A percentile compares a stretch with the other conserved stretches of the same genome.
phyloP scores from a whole-genome alignment of 2,797 vertebrate genomes.

The Sebastes taczanowskii region DNA sequence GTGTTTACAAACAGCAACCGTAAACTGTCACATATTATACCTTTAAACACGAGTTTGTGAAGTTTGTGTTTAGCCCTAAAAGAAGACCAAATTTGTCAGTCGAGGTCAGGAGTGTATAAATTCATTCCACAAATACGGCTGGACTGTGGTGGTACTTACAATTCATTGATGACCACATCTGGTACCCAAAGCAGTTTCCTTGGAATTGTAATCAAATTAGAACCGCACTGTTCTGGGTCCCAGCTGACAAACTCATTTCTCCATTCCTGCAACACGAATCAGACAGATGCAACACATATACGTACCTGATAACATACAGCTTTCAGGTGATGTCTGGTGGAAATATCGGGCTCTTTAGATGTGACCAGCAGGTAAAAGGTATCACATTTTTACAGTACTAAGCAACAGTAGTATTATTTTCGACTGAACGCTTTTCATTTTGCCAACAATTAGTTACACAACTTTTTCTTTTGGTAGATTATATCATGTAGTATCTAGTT shows the following conservation, averaged over 20 bases:
- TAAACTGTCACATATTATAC: too few relatives aligned
- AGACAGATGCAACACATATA: background rate
- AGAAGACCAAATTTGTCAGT: background rate
- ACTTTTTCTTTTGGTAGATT: background rate
- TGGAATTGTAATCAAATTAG: conserved; percentile 64
- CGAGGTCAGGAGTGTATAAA: background rate
- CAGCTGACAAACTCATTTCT: conserved; percentile 75
- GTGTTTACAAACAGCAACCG: too few relatives aligned
- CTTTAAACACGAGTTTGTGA: background rate
- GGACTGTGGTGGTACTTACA: conserved; percentile 36
- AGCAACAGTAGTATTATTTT: background rate
- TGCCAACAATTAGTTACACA: background rate
- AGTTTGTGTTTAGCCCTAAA: background rate
- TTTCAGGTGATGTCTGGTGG: background rate
- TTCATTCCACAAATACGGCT: background rate
- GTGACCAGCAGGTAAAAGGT: background rate
- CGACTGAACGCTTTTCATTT: background rate
- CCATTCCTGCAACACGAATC: conserved; percentile 66
- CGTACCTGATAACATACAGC: too few relatives aligned
- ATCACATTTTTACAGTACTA: background rate
- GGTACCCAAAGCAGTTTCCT: conserved; percentile 69
- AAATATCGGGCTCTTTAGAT: too few relatives aligned
- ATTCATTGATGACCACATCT: conserved; percentile 70
- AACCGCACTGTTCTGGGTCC: conserved; percentile 71
- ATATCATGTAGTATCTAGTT: background rate